Evolutionary conservation across 1,140 invertebrate species (phyloP).

Genomic region (Caenorhabditis tropicalis): DNA sequence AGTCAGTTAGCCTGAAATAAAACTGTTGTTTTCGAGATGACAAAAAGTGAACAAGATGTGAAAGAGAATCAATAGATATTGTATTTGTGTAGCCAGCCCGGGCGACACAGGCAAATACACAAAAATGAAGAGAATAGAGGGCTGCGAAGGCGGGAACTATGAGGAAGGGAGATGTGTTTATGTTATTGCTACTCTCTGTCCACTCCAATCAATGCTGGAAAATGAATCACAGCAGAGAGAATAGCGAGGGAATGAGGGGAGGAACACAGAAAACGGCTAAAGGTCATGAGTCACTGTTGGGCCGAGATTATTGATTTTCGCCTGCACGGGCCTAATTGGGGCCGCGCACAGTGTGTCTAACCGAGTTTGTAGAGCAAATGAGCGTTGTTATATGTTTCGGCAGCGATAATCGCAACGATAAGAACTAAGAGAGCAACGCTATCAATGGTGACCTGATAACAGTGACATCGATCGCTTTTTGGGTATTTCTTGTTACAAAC

Average conservation of each 20-base stretch:
- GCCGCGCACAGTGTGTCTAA: not conserved
- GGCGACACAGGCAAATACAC: constrained; percentile 27
- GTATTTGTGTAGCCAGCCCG: not conserved
- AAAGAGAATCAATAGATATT: constrained; percentile 27
- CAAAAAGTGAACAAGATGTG: constrained; percentile 21
- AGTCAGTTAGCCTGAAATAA: not conserved
- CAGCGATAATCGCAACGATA: not conserved
- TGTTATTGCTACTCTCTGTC: not conserved
- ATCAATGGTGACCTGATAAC: constrained; percentile 28
- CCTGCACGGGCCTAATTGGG: constrained; percentile 12
- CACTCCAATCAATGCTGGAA: not conserved
- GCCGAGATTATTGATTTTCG: not conserved
- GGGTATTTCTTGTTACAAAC: not conserved
- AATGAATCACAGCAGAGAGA: constrained; percentile 3
- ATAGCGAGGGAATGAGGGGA: not conserved
- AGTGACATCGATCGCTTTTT: constrained; percentile 8
- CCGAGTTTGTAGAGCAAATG: constrained; percentile 5
- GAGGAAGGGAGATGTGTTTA: not conserved
- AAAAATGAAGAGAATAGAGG: not conserved
- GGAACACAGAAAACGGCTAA: not conserved
- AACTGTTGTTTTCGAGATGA: not conserved
- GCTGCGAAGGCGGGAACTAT: not conserved
- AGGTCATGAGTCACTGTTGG: not conserved
- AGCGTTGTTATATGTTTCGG: not conserved
- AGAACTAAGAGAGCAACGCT: constrained; percentile 18